Base-by-base conservation (phyloP, 1,140 invertebrate genomes). In the Caligus rogercresseyi region DNA sequence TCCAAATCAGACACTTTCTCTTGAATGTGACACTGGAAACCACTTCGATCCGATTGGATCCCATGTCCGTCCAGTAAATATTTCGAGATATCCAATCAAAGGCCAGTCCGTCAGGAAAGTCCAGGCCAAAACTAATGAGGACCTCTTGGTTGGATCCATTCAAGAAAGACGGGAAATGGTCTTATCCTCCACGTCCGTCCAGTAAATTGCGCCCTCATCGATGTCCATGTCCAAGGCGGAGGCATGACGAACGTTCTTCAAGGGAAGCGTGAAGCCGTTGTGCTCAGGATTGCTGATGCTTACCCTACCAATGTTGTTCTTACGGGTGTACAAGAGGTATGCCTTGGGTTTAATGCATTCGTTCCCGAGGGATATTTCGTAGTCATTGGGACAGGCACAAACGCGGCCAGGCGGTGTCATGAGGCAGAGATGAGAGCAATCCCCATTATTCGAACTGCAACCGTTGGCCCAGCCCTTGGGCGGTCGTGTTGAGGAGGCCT, bases 21-120 rank as follows among this genome's bases (percentile, higher is more conserved):
- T 43, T 43, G 7, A n/a, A 43, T 43, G 31, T 43, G 7, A 11
- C n/a, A n/a, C 31, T 43, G 68, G 80, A 87, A 1, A 81, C 83
- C 1, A 98, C 89, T 72, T 95, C 91, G 64, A 99, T 91, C 52
- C 87, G 80, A 56, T 86, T 83, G 0, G 82, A 81, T 3, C 80
- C 79, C 1, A 86, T 85, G 73, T 98, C 95, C 1, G 89, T 86
- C 87, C 91, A 98, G 71, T 92, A 98, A 16, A 98, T 81, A 73
- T 97, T 98, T 54, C 87, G 79, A 0, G 83, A 83, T 1, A 92
- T 76, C 89, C 88, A 74, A 71, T 95, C 89, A 25, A 96, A 79
- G 0, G 89, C 82, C 14, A 96, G 72, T 1, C 88, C 89, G 70
- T 93, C 92, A 0, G 90, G 89, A 87, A 54, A 67, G n/a, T 62